Conservation (phyloP, 2,797 vertebrate species). For the Epinephelus awoara region DNA sequence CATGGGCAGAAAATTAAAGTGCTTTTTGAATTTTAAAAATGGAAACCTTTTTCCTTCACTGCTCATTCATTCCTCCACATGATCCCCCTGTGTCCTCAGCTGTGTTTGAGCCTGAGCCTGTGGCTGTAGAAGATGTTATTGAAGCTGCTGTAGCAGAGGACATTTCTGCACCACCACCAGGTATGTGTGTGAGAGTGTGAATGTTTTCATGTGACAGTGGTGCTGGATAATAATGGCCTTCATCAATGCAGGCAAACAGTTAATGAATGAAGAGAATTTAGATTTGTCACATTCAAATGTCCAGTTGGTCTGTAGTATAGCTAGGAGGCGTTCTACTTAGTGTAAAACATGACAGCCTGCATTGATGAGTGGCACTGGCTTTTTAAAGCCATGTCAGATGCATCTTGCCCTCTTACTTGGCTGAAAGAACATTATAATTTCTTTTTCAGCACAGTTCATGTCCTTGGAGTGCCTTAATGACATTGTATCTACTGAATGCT, state of each 20-base stretch:
- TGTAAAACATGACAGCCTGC: background rate
- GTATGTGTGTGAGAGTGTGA: constrained; percentile 43
- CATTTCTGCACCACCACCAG: constrained; percentile 57
- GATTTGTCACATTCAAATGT: background rate
- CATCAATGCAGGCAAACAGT: background rate
- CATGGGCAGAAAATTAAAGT: background rate
- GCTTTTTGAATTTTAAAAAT: background rate
- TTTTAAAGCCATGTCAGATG: background rate
- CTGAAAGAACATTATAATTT: background rate
- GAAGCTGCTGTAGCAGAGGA: constrained; percentile 67
- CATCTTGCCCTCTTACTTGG: background rate
- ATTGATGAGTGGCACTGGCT: background rate
- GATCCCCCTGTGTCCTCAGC: constrained; percentile 32
- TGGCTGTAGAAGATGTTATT: constrained; percentile 74
- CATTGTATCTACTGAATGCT: background rate
- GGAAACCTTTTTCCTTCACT: background rate
- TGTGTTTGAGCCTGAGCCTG: constrained; percentile 69
- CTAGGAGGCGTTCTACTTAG: background rate
- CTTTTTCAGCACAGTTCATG: no score
- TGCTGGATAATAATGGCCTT: background rate
- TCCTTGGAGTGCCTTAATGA: background rate
- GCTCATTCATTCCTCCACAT: background rate
- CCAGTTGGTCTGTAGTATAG: background rate
- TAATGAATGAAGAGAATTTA: background rate
- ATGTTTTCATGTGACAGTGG: background rate